Base-by-base conservation (phyloP, 1,140 invertebrate species). In the Pemphigus obesinymphae region DNA sequence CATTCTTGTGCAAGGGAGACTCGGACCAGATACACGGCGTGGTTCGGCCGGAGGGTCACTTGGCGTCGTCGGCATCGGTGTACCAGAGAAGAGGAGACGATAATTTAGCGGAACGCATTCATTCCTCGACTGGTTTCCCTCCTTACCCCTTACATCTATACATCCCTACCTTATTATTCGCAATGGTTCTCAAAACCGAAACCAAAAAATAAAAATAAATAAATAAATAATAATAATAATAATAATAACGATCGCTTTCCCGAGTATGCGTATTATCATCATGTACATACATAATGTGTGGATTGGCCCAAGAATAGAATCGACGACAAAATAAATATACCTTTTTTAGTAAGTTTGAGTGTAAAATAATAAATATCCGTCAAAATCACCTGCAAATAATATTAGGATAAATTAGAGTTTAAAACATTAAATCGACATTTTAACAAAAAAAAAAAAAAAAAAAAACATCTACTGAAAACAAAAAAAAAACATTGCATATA, bases 121-220 rank as follows among this genome's bases (percentile, higher is more conserved):
- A 11, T 15, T 73, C 50, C 70, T 50, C 45, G 45, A 73, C 70
- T 73, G 70, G 70, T 73, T 73, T 73, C 70, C 43, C 15, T 7
- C 20, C 17, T 17, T 0, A 17, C 55, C 10, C 17, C 31, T 0
- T n/a, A 20, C n/a, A 37, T n/a, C 1, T 7, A 23, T 37, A 37
- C 40, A 29, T 15, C 58, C 26, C 17, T 73, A 26, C 43, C 3
- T 3, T 0, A n/a, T 45, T 43, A 73, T 73, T 73, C 45, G 70
- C 70, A 73, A 73, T 73, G 70, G 70, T 73, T 73, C 70, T 73
- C 70, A 73, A 50, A n/a, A 73, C 70, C 23, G 8, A 26, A 31
- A n/a, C n/a, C n/a, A n/a, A n/a, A n/a, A n/a, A n/a, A n/a, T n/a
- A n/a, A n/a, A n/a, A n/a, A n/a, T n/a, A n/a, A n/a, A n/a, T n/a